Conservation (phyloP, 2,888 invertebrate species). For the Andrena chrysosceles region DNA sequence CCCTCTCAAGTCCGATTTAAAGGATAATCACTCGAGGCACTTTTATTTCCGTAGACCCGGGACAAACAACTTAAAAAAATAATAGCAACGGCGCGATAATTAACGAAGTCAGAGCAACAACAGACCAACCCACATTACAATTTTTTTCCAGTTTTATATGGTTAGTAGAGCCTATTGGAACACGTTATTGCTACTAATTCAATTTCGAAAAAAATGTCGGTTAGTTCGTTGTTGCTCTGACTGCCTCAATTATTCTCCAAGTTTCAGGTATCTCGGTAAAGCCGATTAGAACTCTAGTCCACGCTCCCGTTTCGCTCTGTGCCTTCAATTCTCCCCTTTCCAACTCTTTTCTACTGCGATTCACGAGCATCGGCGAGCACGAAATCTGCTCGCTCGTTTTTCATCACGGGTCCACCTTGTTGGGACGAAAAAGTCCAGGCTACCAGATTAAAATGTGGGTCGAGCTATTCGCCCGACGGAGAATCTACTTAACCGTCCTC, state of each 20-base stretch:
- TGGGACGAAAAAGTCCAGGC: constrained; percentile 18
- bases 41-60: not conserved
- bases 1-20: not conserved
- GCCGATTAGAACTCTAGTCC: constrained; percentile 62
- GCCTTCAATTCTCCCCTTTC: constrained; percentile 14
- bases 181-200: no score
- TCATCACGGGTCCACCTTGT: constrained; percentile 21
- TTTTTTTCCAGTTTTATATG: no score
- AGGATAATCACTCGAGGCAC: not conserved
- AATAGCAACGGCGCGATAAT: no score
- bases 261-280: constrained; percentile 54
- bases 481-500: constrained; percentile 30
- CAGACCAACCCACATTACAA: no score
- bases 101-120: no score
- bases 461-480: constrained; percentile 37
- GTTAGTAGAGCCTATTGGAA: no score
- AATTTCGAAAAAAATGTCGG: no score
- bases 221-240: no score
- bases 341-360: not conserved
- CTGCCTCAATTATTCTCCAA: constrained; percentile 24
- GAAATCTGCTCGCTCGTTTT: constrained; percentile 21
- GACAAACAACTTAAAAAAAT: not conserved
- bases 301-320: constrained; percentile 40
- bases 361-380: constrained; percentile 18
- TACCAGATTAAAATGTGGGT: constrained; percentile 32